These are phyloP conservation scores for Desmodus rotundus DNA, from an alignment of 2,113 vertebrate species.

Conservation along the genomic window DNA sequence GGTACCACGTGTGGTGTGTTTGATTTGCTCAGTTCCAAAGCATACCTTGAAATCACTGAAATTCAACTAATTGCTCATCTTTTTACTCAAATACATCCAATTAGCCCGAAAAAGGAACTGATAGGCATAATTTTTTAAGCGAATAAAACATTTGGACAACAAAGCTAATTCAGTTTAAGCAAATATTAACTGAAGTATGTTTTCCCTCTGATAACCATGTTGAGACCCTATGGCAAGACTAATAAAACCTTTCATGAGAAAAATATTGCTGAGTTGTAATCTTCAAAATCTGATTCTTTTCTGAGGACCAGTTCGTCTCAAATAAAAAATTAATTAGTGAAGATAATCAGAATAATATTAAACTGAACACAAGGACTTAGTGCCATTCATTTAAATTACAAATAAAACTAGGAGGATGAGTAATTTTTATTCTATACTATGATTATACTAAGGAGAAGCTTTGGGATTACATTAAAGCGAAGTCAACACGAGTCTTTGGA, in stretches of 20 bases:
- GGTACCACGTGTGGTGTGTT: fast-evolving
- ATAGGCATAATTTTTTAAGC: constrained; percentile 73
- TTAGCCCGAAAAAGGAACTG: constrained; percentile 68
- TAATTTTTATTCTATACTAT: neutral
- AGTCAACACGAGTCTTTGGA: neutral
- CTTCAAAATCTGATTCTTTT: constrained; percentile 68
- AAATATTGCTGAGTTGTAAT: constrained; percentile 77
- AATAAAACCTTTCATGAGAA: constrained; percentile 74
- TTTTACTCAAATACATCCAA: constrained; percentile 65
- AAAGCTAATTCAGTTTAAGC: constrained; percentile 75
- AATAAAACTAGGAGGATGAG: constrained; percentile 21
- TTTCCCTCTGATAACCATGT: constrained; percentile 72
- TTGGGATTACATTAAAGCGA: neutral
- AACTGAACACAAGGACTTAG: constrained; percentile 50
- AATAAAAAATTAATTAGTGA: constrained; percentile 59
- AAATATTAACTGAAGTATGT: constrained; percentile 77
- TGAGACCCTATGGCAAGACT: constrained; percentile 69
- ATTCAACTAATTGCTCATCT: constrained; percentile 57
- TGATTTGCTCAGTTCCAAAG: constrained; percentile 38
- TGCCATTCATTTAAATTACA: constrained; percentile 57
- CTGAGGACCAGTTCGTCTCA: constrained; percentile 59
- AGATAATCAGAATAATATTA: constrained; percentile 38
- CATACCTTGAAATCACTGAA: constrained; percentile 32
- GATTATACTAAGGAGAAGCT: neutral
- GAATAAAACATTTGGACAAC: constrained; percentile 77